Evolutionary conservation across 2,113 vertebrate genomes (phyloP).

Genomic region (Antechinus stuartii): DNA sequence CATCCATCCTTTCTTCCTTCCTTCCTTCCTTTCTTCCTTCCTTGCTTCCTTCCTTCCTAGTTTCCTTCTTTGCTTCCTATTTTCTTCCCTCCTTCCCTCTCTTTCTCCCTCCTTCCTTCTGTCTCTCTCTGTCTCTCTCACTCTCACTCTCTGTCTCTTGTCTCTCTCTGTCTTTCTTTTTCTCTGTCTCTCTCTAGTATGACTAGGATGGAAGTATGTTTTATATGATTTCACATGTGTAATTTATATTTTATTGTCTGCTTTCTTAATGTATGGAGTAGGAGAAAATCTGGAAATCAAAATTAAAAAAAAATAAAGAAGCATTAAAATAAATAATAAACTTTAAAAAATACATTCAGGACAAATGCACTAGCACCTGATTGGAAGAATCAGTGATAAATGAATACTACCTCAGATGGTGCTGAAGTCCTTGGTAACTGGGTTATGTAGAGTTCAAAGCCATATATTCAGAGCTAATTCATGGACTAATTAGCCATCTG

Average conservation of each 20-base stretch:
- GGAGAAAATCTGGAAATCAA: not conserved
- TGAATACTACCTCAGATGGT: not conserved
- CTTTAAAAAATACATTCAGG: not conserved
- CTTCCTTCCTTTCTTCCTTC: not conserved
- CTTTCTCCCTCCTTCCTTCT: no score
- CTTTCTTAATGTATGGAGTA: not conserved
- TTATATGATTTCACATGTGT: not conserved
- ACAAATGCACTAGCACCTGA: not conserved
- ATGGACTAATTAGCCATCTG: conserved; percentile 1
- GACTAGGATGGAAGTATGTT: not conserved
- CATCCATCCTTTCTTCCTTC: not conserved
- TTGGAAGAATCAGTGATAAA: not conserved
- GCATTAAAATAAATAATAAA: not conserved
- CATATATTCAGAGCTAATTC: conserved; percentile 1
- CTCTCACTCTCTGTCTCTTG: no score
- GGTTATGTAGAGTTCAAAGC: not conserved
- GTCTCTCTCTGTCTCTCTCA: no score
- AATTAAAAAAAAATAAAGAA: not conserved
- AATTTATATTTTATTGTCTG: not conserved
- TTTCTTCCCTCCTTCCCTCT: no score
- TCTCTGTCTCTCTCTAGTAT: not conserved
- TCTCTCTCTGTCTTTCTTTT: not conserved
- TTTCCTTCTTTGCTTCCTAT: no score
- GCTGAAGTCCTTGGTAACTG: not conserved
- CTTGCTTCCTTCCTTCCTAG: not conserved